Conservation (phyloP, 2,113 vertebrate genomes). For the Phrynocephalus versicolor region DNA sequence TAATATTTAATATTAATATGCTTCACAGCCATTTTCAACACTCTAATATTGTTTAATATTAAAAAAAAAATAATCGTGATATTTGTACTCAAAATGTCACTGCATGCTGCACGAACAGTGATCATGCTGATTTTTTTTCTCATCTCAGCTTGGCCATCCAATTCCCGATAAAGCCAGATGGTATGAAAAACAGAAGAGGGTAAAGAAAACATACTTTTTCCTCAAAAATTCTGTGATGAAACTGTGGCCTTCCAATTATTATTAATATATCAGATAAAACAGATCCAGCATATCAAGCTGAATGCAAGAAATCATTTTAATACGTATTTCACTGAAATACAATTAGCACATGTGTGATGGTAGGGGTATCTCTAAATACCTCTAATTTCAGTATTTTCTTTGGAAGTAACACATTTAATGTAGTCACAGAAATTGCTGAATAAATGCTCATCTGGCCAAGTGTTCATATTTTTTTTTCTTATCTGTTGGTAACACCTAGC, state of each 20-base stretch:
- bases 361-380: background rate
- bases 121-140: conserved; percentile 66
- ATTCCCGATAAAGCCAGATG: conserved; percentile 50
- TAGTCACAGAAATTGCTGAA: background rate
- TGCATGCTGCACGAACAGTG: conserved; percentile 72
- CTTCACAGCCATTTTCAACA: conserved; percentile 78
- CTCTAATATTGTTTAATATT: conserved; percentile 80
- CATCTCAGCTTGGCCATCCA: conserved; percentile 63
- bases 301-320: background rate
- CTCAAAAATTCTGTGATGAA: background rate
- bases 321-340: background rate
- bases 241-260: background rate
- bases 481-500: background rate
- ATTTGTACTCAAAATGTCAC: conserved; percentile 84
- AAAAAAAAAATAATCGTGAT: conserved; percentile 80
- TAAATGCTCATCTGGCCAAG: background rate
- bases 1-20: conserved; percentile 82
- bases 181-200: conserved; percentile 47
- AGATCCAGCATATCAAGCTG: background rate
- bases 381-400: background rate
- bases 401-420: background rate
- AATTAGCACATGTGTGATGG: background rate
- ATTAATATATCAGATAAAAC: background rate
- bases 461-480: background rate
- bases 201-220: conserved; percentile 29